These are phyloP conservation scores for Pithys albifrons DNA, from an alignment of 2,113 vertebrate genomes.

Conservation along the genomic window DNA sequence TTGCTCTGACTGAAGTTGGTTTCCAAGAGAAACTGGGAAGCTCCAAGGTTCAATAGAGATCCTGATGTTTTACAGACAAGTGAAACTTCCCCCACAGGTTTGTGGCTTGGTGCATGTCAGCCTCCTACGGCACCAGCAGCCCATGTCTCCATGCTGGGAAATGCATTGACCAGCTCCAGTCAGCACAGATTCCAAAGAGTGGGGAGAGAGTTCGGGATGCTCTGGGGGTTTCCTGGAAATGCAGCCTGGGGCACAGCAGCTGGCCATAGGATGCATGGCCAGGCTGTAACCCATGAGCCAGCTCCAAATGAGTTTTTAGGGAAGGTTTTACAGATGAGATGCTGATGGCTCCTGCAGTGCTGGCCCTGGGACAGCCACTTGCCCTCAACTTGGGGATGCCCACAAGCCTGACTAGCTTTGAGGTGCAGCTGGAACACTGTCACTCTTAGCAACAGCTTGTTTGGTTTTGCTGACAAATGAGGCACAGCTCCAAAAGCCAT, in stretches of 20 bases:
- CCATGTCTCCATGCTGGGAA: not conserved
- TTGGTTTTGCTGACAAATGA: not conserved
- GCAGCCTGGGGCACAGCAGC: not conserved
- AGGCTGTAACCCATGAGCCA: not conserved
- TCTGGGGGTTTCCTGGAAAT: not conserved
- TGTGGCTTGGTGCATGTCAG: fast-evolving
- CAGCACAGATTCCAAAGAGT: not conserved
- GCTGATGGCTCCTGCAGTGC: not conserved
- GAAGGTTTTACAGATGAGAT: not conserved
- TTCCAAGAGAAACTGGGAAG: not conserved
- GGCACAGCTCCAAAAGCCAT: not conserved
- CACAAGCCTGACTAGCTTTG: fast-evolving
- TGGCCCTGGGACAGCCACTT: fast-evolving
- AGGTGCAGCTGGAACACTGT: not conserved
- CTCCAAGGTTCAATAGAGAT: not conserved
- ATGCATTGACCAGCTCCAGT: not conserved
- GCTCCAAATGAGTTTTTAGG: not conserved
- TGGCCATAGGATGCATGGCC: fast-evolving
- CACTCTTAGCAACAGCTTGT: not conserved
- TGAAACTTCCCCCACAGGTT: not conserved
- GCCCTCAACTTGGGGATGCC: not conserved
- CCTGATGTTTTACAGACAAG: not conserved
- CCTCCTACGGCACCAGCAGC: fast-evolving
- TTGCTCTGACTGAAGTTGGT: fast-evolving
- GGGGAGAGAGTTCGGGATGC: not conserved